phyloP scores from a whole-genome alignment of 2,797 vertebrate species.

The Chelon auratus region DNA sequence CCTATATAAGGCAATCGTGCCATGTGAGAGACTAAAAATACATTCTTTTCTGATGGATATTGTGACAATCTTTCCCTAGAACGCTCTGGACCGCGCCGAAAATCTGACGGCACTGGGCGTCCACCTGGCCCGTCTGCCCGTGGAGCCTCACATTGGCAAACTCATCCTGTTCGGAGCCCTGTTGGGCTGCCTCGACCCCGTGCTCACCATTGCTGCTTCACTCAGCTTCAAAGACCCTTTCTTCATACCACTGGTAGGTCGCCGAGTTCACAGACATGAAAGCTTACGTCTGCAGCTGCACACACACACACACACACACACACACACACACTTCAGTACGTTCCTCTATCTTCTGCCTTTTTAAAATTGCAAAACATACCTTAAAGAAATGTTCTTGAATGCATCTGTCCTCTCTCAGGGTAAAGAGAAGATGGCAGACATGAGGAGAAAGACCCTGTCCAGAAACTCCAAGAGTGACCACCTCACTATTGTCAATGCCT shows the following conservation, averaged over 20 bases:
- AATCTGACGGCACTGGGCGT: slow-evolving; percentile 94
- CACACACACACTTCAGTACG: slow-evolving; percentile 1
- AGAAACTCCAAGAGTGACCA: slow-evolving; percentile 95
- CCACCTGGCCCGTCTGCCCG: slow-evolving; percentile 94
- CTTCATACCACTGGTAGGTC: slow-evolving; percentile 93
- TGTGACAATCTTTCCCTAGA: slow-evolving; percentile 80
- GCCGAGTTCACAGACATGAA: slow-evolving; percentile 45
- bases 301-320: background rate
- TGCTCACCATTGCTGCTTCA: slow-evolving; percentile 96
- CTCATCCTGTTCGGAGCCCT: slow-evolving; percentile 98
- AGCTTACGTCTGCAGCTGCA: slow-evolving; percentile 7
- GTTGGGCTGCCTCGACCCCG: slow-evolving; percentile 94
- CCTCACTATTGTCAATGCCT: slow-evolving; percentile 94
- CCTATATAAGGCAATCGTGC: background rate
- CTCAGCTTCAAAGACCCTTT: slow-evolving; percentile 99
- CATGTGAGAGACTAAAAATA: background rate
- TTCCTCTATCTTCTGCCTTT: background rate
- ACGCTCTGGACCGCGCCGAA: slow-evolving; percentile 92
- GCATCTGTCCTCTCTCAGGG: slow-evolving; percentile 82
- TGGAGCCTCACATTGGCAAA: slow-evolving; percentile 97
- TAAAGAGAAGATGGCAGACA: slow-evolving; percentile 96
- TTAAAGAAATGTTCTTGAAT: background rate
- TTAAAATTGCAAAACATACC: background rate
- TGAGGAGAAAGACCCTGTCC: slow-evolving; percentile 90
- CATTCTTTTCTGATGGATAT: slow-evolving; percentile 15